Evolutionary conservation across 2,888 invertebrate genomes (phyloP), one percentile per base, ranked within the genome.

Genomic region (Andrena haemorrhoa): DNA sequence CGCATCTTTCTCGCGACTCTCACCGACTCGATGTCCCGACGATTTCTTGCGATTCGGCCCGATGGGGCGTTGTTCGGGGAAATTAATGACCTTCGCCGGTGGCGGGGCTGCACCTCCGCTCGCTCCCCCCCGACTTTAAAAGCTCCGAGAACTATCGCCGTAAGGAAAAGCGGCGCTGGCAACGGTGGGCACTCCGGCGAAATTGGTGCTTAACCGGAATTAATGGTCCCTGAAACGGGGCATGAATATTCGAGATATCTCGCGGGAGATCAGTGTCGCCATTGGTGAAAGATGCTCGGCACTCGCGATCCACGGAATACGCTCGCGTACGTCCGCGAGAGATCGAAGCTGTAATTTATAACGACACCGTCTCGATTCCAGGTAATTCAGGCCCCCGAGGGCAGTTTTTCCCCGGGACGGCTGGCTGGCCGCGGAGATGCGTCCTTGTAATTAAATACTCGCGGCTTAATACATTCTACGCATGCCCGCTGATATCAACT

Each of bases 391-490:
- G 23, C 23, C 58, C 12, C 12, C 29, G n/a, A 33, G 63, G 58
- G 51, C 8, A 23, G 29, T 65, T 79, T 70, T 77, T 66, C 51
- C 51, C 4, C 2, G 6, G 71, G 41, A 41, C 41, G 31, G 49
- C 49, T 68, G 53, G 47, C 58, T 53, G 29, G 23, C 33, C 47
- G 49, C 64, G 29, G 58, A 64, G 68, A 79, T 47, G 56, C 79
- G 78, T 80, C 79, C 79, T 78, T 79, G 79, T 80, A 78, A 80
- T 80, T 80, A 78, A 78, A 75, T 74, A 29, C 63, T 58, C 35
- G 23, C 31, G 69, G 69, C 29, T 41, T 20, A 41, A 66, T 72
- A 53, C 75, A 33, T 71, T 49, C 56, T 6, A 20, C 33, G 53
- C 47, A 53, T 49, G 31, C 23, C 23, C 49, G 47, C 35, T 66